Conservation (phyloP, 2,888 invertebrate genomes). For the Cataglyphis altisquamis region DNA sequence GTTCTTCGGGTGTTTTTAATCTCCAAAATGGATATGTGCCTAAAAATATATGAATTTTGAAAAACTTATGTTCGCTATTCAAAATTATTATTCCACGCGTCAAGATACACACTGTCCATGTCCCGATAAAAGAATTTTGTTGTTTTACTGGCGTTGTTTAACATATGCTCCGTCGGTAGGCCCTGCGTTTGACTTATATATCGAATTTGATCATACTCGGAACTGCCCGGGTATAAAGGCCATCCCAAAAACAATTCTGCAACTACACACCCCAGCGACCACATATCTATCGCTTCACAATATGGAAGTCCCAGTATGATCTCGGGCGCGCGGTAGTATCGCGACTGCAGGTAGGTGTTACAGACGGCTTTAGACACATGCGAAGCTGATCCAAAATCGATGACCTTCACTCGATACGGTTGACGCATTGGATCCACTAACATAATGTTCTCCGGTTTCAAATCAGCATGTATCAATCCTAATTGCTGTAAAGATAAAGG, state of each 20-base stretch:
- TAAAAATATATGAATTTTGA: slow-evolving; percentile 52
- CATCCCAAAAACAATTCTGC: slow-evolving; percentile 99
- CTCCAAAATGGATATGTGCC: slow-evolving; percentile 94
- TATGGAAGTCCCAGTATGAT: slow-evolving; percentile 99
- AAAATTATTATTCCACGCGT: background rate
- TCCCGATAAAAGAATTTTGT: slow-evolving; percentile 99
- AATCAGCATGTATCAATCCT: slow-evolving; percentile 99
- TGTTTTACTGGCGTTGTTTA: slow-evolving; percentile 98
- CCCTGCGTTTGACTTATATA: slow-evolving; percentile 99
- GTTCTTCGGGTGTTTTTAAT: slow-evolving; percentile 98
- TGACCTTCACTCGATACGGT: slow-evolving; percentile 99
- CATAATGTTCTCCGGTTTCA: slow-evolving; percentile 99
- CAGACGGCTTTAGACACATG: slow-evolving; percentile 99
- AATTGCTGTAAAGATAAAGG: slow-evolving; percentile 91
- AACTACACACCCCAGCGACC: slow-evolving; percentile 99
- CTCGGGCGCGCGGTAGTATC: slow-evolving; percentile 99
- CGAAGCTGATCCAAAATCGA: slow-evolving; percentile 99
- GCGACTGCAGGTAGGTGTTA: slow-evolving; percentile 99
- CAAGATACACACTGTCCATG: slow-evolving; percentile 91
- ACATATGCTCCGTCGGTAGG: slow-evolving; percentile 98
- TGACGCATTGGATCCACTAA: slow-evolving; percentile 99
- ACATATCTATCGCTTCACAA: slow-evolving; percentile 99
- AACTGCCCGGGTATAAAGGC: slow-evolving; percentile 99
- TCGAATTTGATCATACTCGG: slow-evolving; percentile 99
- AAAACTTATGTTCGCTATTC: background rate